These are phyloP conservation scores for Chloroclystis v-ata DNA, from an alignment of 2,888 invertebrate species.

Conservation along the genomic window DNA sequence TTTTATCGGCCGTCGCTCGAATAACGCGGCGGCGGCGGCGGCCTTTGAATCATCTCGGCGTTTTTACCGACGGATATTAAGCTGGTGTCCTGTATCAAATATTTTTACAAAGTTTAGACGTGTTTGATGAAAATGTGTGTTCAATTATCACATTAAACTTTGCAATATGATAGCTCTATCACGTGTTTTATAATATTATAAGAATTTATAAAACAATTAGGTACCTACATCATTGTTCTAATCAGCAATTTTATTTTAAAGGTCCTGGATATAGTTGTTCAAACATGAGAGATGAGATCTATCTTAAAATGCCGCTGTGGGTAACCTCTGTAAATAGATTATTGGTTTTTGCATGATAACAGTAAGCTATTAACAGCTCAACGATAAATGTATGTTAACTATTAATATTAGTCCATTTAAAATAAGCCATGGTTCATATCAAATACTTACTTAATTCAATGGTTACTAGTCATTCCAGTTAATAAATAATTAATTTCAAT, in stretches of 20 bases:
- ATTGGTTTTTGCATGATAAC: slow-evolving; percentile 58
- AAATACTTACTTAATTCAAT: slow-evolving; percentile 35
- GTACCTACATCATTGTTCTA: too few relatives aligned
- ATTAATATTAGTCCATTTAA: slow-evolving; percentile 28
- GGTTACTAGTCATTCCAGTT: slow-evolving; percentile 41
- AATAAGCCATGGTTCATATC: slow-evolving; percentile 22
- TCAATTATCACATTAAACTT: too few relatives aligned
- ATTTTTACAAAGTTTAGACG: too few relatives aligned
- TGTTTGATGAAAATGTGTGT: too few relatives aligned
- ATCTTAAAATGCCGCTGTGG: slow-evolving; percentile 36
- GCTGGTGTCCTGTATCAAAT: too few relatives aligned
- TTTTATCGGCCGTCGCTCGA: neutral
- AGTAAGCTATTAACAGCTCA: slow-evolving; percentile 69
- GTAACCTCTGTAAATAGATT: slow-evolving; percentile 60
- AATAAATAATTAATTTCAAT: slow-evolving; percentile 25
- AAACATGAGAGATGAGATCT: slow-evolving; percentile 18
- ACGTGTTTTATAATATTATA: too few relatives aligned
- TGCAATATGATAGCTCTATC: too few relatives aligned
- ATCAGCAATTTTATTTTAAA: too few relatives aligned
- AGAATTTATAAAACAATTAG: too few relatives aligned
- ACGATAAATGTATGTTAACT: slow-evolving; percentile 63
- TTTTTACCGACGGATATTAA: too few relatives aligned
- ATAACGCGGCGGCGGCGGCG: neutral
- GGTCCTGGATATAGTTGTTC: neutral
- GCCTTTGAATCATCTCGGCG: too few relatives aligned